Percentiles rank a stretch among this genome's conserved stretches.
phyloP scores from a whole-genome alignment of 1,140 invertebrate species.

The Cephus cinctus region DNA sequence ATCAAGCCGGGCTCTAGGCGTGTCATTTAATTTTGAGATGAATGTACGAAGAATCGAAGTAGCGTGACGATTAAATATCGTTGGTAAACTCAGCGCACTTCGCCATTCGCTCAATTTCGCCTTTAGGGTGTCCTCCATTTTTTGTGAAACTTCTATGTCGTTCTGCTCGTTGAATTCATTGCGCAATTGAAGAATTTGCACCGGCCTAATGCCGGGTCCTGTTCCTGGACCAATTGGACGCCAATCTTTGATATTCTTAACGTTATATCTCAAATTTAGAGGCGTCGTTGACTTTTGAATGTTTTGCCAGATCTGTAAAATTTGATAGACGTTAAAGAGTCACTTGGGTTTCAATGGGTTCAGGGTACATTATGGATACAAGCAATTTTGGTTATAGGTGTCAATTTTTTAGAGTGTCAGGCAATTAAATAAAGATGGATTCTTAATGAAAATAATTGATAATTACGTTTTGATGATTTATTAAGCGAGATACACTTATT shows the following conservation, averaged over 20 bases:
- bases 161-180: conserved; percentile 22
- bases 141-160: conserved; percentile 13
- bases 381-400: no score
- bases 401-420: no score
- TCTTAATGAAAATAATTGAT: conserved; percentile 3
- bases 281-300: conserved; percentile 36
- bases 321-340: no score
- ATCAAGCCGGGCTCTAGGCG: conserved; percentile 33
- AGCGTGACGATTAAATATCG: conserved; percentile 47
- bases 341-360: no score
- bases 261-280: conserved; percentile 39
- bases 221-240: conserved; percentile 25
- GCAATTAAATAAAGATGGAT: no score
- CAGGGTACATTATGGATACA: no score
- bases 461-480: conserved; percentile 47
- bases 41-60: conserved; percentile 35
- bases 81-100: conserved; percentile 35
- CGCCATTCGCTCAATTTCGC: conserved; percentile 42
- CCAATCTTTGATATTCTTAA: conserved; percentile 45
- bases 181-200: conserved; percentile 35
- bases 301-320: conserved; percentile 49
- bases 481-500: conserved; percentile 38
- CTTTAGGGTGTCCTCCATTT: conserved; percentile 40
- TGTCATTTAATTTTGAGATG: conserved; percentile 26
- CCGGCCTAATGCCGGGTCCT: conserved; percentile 19